Evolutionary conservation across 2,888 invertebrate genomes (phyloP), one percentile per base, ranked within the genome.

Genomic region (Merodon equestris): DNA sequence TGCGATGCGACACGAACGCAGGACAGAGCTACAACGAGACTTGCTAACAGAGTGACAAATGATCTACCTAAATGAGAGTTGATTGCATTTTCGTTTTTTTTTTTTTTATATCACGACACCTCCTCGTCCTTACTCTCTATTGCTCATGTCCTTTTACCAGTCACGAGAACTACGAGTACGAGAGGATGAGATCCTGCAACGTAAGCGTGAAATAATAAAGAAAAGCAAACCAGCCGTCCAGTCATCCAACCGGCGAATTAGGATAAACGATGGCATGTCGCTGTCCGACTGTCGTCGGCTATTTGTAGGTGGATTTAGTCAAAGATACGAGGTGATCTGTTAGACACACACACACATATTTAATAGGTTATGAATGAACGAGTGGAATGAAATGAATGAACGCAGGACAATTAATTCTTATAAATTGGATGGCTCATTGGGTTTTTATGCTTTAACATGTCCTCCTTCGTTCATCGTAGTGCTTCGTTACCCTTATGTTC

Each of bases 21-120:
- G n/a, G n/a, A 27, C 27, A 27, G 27, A 76, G 67, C 57, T 38
- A 64, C 72, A 63, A 44, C n/a, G 63, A 68, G 77, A 73, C 77
- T 77, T 70, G 74, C 79, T 79, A 79, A 79, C 79, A 60, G 79
- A 85, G 86, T 87, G 87, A 87, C 87, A 87, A 87, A 87, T 87
- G 87, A 87, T 87, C 86, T 86, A 86, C 86, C 86, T 87, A 87
- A 87, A 87, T 86, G 87, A 85, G 86, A 86, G 87, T 87, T 87
- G 87, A 87, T 87, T 87, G 87, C 87, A 84, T 83, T 83, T 82
- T 83, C 18, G 19, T 27, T 27, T 27, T 7, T 2, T 27, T 7
- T 27, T 27, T 7, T 27, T 27, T 2, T 2, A 27, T 27, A 27
- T 27, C 27, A 27, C n/a, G n/a, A n/a, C n/a, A n/a, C 1, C 51